Evolutionary conservation across 2,113 vertebrate species (phyloP).

Genomic region (Electrona antarctica): DNA sequence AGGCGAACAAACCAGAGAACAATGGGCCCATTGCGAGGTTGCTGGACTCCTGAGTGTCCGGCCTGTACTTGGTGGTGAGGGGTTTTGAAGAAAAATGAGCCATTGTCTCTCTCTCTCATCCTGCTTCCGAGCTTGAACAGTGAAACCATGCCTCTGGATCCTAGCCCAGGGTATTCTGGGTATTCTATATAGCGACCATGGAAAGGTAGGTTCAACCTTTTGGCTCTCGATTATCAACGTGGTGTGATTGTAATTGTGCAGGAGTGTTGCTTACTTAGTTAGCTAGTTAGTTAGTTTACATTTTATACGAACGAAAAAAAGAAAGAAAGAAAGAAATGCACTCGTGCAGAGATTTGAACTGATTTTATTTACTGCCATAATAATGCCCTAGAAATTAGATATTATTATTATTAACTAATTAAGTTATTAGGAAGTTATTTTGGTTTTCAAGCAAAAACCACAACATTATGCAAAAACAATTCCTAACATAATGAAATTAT

Average conservation of each 20-base stretch:
- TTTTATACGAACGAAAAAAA: too few relatives aligned
- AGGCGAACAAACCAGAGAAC: conserved; percentile 47
- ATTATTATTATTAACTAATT: too few relatives aligned
- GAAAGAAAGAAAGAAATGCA: too few relatives aligned
- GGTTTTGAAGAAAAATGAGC: conserved; percentile 73
- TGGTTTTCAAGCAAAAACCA: too few relatives aligned
- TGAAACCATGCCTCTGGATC: conserved; percentile 56
- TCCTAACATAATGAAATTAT: too few relatives aligned
- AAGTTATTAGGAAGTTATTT: too few relatives aligned
- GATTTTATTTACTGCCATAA: too few relatives aligned
- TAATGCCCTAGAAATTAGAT: too few relatives aligned
- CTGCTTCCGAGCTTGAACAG: conserved; percentile 54
- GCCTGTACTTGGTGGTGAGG: conserved; percentile 82
- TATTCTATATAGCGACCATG: conserved; percentile 41
- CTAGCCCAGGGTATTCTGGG: conserved; percentile 37
- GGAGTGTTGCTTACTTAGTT: too few relatives aligned
- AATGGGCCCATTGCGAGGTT: conserved; percentile 71
- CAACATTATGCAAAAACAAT: too few relatives aligned
- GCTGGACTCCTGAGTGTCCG: conserved; percentile 64
- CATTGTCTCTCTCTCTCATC: conserved; percentile 72
- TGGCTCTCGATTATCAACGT: neutral
- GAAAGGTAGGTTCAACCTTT: conserved; percentile 65
- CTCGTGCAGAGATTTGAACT: too few relatives aligned
- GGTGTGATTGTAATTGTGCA: neutral
- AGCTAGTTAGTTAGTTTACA: too few relatives aligned